Conservation (phyloP, 1,140 invertebrate genomes). For the Andricus grossulariae region DNA sequence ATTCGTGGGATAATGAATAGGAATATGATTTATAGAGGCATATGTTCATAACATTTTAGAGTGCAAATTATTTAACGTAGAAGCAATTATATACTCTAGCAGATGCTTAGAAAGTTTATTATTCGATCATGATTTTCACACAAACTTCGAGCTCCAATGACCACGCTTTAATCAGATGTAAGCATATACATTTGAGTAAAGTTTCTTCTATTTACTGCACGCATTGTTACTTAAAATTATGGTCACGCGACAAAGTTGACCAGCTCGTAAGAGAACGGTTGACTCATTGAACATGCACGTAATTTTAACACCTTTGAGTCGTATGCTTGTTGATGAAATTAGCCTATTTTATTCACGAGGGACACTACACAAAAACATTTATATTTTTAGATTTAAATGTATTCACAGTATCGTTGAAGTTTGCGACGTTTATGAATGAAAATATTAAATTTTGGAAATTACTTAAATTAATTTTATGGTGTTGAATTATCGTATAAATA, state of each 20-base stretch:
- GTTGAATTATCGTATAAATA: no score
- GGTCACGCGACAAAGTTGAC: slow-evolving; percentile 23
- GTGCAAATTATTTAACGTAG: no score
- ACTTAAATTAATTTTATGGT: no score
- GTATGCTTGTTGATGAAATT: slow-evolving; percentile 7
- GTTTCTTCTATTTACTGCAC: background rate
- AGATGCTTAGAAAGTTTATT: background rate
- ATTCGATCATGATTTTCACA: background rate
- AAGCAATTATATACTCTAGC: no score
- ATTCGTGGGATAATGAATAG: no score
- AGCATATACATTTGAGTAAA: background rate
- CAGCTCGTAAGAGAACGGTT: background rate
- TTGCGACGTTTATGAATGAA: no score
- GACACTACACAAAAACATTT: background rate
- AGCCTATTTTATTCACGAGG: slow-evolving; percentile 16
- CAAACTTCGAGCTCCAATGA: background rate
- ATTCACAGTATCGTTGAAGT: background rate
- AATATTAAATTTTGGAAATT: background rate
- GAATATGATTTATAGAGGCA: no score
- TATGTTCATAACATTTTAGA: no score
- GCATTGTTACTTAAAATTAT: background rate
- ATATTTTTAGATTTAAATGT: background rate
- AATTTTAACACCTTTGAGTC: background rate
- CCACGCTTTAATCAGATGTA: background rate
- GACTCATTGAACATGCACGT: slow-evolving; percentile 11